phyloP scores from a whole-genome alignment of 2,888 invertebrate genomes.

The Anticlea derivata region DNA sequence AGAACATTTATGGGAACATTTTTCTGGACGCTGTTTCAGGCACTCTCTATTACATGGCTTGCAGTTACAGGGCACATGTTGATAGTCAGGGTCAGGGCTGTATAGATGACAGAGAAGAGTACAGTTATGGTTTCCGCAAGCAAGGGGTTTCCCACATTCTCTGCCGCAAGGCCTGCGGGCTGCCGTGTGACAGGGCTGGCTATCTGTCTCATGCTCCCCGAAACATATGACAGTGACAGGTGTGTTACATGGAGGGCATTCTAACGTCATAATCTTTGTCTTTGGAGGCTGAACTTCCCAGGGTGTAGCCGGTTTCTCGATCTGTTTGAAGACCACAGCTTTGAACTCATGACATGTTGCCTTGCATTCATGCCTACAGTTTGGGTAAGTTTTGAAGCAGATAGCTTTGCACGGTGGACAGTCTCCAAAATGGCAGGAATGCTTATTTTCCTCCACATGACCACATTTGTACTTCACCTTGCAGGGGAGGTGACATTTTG shows the following conservation, averaged over 20 bases:
- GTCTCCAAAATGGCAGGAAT: slow-evolving; percentile 92
- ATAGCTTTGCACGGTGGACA: slow-evolving; percentile 92
- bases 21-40: slow-evolving; percentile 85
- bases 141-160: slow-evolving; percentile 87
- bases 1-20: slow-evolving; percentile 90
- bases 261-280: slow-evolving; percentile 79
- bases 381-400: slow-evolving; percentile 84
- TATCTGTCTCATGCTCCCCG: slow-evolving; percentile 87
- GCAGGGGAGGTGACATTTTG: slow-evolving; percentile 90
- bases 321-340: slow-evolving; percentile 84
- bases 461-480: slow-evolving; percentile 93
- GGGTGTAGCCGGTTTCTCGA: slow-evolving; percentile 85
- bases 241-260: slow-evolving; percentile 89
- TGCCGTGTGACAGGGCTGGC: slow-evolving; percentile 88
- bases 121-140: slow-evolving; percentile 92
- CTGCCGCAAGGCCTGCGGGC: slow-evolving; percentile 90
- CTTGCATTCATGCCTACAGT: slow-evolving; percentile 88
- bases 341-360: slow-evolving; percentile 91
- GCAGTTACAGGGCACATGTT: slow-evolving; percentile 75
- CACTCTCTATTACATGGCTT: slow-evolving; percentile 83
- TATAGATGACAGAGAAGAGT: slow-evolving; percentile 87
- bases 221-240: slow-evolving; percentile 89
- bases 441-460: slow-evolving; percentile 88
- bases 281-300: slow-evolving; percentile 85
- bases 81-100: slow-evolving; percentile 51